A percentile compares a stretch with the other conserved stretches of the same genome.
These are phyloP conservation scores for Tinea pellionella DNA, from an alignment of 2,888 invertebrate genomes.

Conservation along the genomic window DNA sequence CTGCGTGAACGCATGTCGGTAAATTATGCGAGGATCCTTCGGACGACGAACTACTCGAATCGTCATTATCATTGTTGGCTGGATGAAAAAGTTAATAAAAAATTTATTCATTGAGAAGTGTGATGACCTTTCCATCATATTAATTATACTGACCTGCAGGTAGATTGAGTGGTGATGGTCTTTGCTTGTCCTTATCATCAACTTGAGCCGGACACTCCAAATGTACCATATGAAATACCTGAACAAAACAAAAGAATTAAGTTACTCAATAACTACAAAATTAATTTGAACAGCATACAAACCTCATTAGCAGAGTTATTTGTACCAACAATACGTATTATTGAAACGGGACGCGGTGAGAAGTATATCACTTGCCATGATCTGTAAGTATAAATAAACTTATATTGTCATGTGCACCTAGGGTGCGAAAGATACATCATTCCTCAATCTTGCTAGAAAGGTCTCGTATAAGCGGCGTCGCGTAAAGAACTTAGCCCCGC, in stretches of 20 bases:
- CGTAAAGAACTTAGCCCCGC: no score
- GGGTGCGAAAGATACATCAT: no score
- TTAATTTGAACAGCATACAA: constrained; percentile 12
- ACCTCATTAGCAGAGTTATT: constrained; percentile 98
- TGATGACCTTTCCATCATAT: no score
- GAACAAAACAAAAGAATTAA: no score
- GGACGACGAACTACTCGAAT: not conserved
- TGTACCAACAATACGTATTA: constrained; percentile 95
- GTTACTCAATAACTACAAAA: no score
- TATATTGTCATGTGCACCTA: no score
- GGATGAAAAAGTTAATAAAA: no score
- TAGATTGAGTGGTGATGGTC: constrained; percentile 22
- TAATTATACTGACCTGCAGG: constrained; percentile 16
- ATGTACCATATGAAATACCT: constrained; percentile 98
- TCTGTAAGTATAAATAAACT: constrained; percentile 43
- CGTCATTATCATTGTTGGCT: not conserved
- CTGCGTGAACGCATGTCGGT: constrained; percentile 18
- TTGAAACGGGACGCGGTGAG: constrained; percentile 86
- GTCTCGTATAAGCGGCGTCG: no score
- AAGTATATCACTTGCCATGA: constrained; percentile 96
- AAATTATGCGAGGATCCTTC: not conserved
- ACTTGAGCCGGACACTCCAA: constrained; percentile 92
- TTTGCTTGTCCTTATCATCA: constrained; percentile 35
- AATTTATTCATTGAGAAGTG: no score
- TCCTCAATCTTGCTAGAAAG: no score